Evolutionary conservation across 2,888 invertebrate species (phyloP).

Genomic region (Euplagia quadripunctaria): DNA sequence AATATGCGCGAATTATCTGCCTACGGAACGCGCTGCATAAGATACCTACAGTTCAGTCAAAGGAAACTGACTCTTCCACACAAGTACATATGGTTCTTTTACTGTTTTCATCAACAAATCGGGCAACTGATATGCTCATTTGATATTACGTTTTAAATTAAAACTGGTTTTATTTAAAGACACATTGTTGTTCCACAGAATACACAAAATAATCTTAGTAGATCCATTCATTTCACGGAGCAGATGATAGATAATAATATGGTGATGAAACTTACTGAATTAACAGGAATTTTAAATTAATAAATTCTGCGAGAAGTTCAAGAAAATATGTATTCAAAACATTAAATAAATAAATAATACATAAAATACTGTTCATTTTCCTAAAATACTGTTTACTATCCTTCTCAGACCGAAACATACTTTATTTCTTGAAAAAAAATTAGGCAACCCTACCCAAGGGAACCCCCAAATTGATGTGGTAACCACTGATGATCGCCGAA

Average conservation of each 20-base stretch:
- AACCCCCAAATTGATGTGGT: too few relatives aligned
- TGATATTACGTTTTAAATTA: neutral
- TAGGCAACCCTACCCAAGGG: too few relatives aligned
- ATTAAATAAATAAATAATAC: too few relatives aligned
- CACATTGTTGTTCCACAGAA: neutral
- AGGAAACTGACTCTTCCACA: neutral
- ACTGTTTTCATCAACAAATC: neutral
- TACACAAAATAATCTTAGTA: neutral
- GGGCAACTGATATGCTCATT: neutral
- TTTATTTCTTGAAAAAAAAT: too few relatives aligned
- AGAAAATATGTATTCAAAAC: too few relatives aligned
- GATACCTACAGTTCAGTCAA: neutral
- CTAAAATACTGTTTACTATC: too few relatives aligned
- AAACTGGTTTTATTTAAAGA: neutral
- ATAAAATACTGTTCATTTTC: too few relatives aligned
- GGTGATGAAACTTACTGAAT: neutral
- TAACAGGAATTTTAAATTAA: neutral
- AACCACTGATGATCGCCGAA: too few relatives aligned
- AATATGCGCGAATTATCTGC: slow-evolving; percentile 9
- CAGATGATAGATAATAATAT: neutral
- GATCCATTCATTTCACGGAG: neutral
- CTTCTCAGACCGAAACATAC: too few relatives aligned
- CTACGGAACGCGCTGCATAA: neutral
- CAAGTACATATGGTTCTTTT: neutral
- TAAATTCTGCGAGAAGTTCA: too few relatives aligned